Base-by-base conservation (phyloP, 2,888 invertebrate genomes). In the Melanchra persicariae region DNA sequence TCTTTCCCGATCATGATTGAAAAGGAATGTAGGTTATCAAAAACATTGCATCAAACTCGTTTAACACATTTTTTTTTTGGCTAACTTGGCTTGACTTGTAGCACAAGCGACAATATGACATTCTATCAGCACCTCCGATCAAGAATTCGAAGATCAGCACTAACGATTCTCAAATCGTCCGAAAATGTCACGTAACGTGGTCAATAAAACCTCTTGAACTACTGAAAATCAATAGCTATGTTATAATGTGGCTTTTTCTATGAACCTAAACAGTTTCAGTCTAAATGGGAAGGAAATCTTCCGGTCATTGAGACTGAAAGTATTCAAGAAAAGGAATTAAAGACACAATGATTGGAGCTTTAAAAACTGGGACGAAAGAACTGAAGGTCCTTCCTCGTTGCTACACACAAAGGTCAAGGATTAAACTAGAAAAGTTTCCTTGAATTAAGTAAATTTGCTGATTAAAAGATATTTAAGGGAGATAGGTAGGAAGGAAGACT, bases 301-400 rank as follows among this genome's bases (percentile, higher is more conserved):
- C 26, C 34, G 19, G 19, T 37, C 65, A 70, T 66, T 64, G 34
- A 71, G 52, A 68, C 57, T 30, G 12, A 62, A 68, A 62, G 30
- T 64, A 40, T 67, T 72, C 6, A 40, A 54, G 57, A 58, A 74
- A 57, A 63, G 26, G n/a, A n/a, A 73, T 61, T 75, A 70, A 30
- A 49, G 40, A 12, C 43, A 51, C 34, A 60, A 63, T 45, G 52
- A 47, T 61, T 37, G 37, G 2, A 7, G n/a, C 24, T 55, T 69
- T 62, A 49, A 51, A 77, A 59, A 60, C 68, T 54, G 37, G 47
- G 58, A 55, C 51, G 24, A 47, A 66, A 60, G 26, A 58, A 64
- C 34, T 24, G 22, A 30, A 54, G 26, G 15, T 19, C 19, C 62
- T 70, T 73, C 34, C 45, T 69, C 34, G 15, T 70, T 66, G n/a